phyloP scores from a whole-genome alignment of 2,888 invertebrate species.

The Sphaerophoria rueppellii region DNA sequence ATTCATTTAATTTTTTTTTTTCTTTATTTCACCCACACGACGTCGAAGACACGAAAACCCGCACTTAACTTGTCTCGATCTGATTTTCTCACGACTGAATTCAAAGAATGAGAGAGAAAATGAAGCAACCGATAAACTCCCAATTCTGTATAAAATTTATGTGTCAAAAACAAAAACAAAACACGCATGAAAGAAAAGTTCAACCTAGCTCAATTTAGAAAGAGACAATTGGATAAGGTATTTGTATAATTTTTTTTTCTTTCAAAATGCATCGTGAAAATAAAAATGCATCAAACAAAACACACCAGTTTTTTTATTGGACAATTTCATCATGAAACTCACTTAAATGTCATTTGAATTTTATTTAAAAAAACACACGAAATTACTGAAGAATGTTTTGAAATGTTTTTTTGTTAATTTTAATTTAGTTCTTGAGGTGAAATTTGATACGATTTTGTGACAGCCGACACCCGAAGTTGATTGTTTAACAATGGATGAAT shows the following conservation, averaged over 20 bases:
- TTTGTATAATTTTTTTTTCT: conserved; percentile 11
- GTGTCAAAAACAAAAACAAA: conserved; percentile 3
- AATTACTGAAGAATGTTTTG: conserved; percentile 31
- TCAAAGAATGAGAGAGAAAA: conserved; percentile 58
- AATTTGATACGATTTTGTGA: conserved; percentile 25
- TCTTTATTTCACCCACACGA: conserved; percentile 56
- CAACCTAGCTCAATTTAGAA: not conserved
- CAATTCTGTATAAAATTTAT: not conserved
- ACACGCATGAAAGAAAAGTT: conserved; percentile 2
- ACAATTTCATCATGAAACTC: conserved; percentile 12
- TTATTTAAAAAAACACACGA: not conserved
- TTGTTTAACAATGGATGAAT: conserved; percentile 35
- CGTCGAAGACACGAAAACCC: conserved; percentile 42
- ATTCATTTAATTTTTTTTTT: conserved; percentile 15
- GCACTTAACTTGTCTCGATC: conserved; percentile 56
- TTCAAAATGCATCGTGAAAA: conserved; percentile 2
- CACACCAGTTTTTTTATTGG: conserved; percentile 44
- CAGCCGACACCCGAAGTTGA: conserved; percentile 56
- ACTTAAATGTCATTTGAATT: conserved; percentile 28
- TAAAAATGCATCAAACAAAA: conserved; percentile 68
- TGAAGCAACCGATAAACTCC: not conserved
- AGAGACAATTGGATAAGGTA: conserved; percentile 24
- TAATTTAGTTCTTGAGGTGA: not conserved
- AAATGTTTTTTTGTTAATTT: not conserved
- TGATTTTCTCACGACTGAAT: conserved; percentile 56